Base-by-base conservation (phyloP, 2,888 invertebrate genomes). In the Dendrolimus houi region DNA sequence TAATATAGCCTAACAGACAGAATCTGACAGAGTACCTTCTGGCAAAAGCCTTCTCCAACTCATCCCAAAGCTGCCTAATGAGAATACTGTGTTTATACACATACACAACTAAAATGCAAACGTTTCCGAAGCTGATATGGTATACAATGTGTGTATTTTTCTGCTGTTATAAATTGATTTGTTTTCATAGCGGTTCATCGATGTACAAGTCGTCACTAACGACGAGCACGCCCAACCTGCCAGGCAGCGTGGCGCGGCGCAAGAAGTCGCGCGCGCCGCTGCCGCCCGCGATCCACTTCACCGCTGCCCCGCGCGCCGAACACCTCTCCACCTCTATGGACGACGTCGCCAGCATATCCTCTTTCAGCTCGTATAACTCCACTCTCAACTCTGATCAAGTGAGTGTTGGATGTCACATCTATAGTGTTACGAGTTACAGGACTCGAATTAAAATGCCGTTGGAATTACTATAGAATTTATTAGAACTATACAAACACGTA, bases 241-340 rank as follows among this genome's bases (percentile, higher is more conserved):
- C 85, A 0, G 68, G 66, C 66, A 87, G 72, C 74, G 87, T 71
- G 79, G 75, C 92, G 56, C 87, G 91, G 6, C 88, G 93, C 53
- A 93, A 93, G 74, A 95, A 95, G 77, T 92, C 93, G 58, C 93
- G 91, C 29, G 95, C 95, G n/a, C 95, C 95, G 7, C 92, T 92
- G 47, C 95, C 95, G 57, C 94, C 80, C 8, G 64, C 70, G 54
- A 64, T 76, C 58, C 66, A 69, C 8, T 63, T 78, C 55, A 65
- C 71, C 10, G 71, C 68, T 55, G 62, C 65, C 12, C 66, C 65
- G 58, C 72, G 54, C 53, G 66, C 70, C 2, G 72, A 72, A 42
- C 63, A 67, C 1, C 77, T 79, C 8, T 67, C 77, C 52, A 81
- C 81, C 1, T 88, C 88, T 40, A 81, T 83, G 77, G 90, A 90